Percentiles rank a stretch among this genome's conserved stretches.
phyloP scores from a whole-genome alignment of 2,888 invertebrate species.

The Belgica antarctica region DNA sequence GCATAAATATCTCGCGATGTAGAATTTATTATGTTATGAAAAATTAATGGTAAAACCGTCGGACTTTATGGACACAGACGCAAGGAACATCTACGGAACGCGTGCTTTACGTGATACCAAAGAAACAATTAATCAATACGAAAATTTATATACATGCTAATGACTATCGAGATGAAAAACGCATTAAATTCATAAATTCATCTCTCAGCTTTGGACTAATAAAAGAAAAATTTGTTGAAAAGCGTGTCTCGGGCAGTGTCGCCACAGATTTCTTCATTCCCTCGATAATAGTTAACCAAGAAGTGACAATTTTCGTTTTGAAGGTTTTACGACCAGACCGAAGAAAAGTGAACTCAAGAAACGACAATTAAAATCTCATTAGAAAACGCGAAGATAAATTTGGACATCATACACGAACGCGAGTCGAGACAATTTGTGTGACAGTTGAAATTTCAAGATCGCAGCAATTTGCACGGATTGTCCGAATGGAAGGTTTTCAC shows the following conservation, averaged over 20 bases:
- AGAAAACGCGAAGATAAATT: not conserved
- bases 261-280: too few species aligned
- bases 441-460: too few species aligned
- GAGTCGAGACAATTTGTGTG: not conserved
- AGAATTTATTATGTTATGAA: conserved; percentile 26
- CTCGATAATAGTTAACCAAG: not conserved
- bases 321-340: conserved; percentile 4
- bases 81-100: not conserved
- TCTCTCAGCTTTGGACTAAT: not conserved
- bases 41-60: conserved; percentile 8
- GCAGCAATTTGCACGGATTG: too few species aligned
- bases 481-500: too few species aligned
- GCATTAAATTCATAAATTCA: not conserved
- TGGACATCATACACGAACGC: not conserved
- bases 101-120: not conserved
- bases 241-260: not conserved
- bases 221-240: too few species aligned
- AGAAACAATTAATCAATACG: conserved; percentile 14
- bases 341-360: not conserved
- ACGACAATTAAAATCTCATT: conserved; percentile 40
- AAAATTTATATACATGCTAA: conserved; percentile 3
- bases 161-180: conserved; percentile 20
- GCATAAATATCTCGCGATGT: conserved; percentile 37
- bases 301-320: conserved; percentile 6
- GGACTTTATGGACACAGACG: not conserved